phyloP scores from a whole-genome alignment of 2,797 vertebrate species.

The Parotocinclus haroldoi region DNA sequence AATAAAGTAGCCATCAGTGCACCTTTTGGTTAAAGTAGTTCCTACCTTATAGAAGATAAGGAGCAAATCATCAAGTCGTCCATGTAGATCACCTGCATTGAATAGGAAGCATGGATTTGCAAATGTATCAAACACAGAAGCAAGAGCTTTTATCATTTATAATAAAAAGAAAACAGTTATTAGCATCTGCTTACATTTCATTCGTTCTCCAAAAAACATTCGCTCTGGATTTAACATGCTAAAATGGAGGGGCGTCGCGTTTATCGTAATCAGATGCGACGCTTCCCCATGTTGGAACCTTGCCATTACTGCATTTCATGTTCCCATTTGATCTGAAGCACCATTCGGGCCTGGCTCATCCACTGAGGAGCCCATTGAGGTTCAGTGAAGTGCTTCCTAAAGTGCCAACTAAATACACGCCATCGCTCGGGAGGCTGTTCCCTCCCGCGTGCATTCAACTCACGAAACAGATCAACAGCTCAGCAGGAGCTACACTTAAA shows the following conservation, averaged over 20 bases:
- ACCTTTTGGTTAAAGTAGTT: too few relatives aligned
- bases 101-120: slow-evolving; percentile 1
- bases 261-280: slow-evolving; percentile 23
- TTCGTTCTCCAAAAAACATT: background rate
- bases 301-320: slow-evolving; percentile 35
- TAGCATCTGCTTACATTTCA: slow-evolving; percentile 15
- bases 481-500: too few relatives aligned
- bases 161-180: slow-evolving; percentile 17
- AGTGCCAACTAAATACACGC: slow-evolving; percentile 58
- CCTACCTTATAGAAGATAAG: slow-evolving; percentile 96
- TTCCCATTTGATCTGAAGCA: slow-evolving; percentile 44
- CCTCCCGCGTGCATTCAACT: too few relatives aligned
- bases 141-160: background rate
- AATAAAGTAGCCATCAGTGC: too few relatives aligned
- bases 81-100: slow-evolving; percentile 90
- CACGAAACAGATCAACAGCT: too few relatives aligned
- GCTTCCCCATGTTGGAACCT: slow-evolving; percentile 28
- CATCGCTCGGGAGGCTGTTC: slow-evolving; percentile 14
- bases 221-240: background rate
- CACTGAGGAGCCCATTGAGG: slow-evolving; percentile 44
- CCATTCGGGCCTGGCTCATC: slow-evolving; percentile 48
- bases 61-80: slow-evolving; percentile 89
- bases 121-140: too few relatives aligned
- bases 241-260: background rate
- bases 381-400: slow-evolving; percentile 58